Percentiles rank a stretch among this genome's conserved stretches.
Evolutionary conservation across 2,888 invertebrate genomes (phyloP).

Genomic region (Perizoma affinitatum): DNA sequence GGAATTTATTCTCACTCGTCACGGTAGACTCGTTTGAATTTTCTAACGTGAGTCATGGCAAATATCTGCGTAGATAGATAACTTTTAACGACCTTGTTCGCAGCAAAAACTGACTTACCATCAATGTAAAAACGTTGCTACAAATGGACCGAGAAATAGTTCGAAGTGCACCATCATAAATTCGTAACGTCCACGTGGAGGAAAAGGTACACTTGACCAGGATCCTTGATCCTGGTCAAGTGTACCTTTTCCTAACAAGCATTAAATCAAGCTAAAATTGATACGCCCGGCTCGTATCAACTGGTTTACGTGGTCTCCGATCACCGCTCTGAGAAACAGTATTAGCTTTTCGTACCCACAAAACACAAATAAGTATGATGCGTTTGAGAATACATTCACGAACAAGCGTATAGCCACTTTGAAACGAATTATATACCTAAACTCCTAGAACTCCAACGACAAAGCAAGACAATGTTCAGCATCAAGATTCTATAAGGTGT

Average conservation of each 20-base stretch:
- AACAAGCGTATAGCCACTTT: neutral
- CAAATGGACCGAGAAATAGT: neutral
- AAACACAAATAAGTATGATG: neutral
- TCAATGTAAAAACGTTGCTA: neutral
- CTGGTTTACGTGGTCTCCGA: no score
- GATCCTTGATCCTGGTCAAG: no score
- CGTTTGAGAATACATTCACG: neutral
- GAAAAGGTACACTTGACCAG: no score
- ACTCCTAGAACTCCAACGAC: conserved; percentile 8
- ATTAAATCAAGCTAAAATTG: neutral
- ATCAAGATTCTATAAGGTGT: conserved; percentile 37
- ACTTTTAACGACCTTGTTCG: conserved; percentile 24
- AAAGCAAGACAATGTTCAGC: conserved; percentile 14
- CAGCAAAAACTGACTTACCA: neutral
- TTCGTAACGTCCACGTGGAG: neutral
- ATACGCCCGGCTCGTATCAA: neutral
- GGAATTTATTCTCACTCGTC: conserved; percentile 16
- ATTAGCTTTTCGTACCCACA: no score
- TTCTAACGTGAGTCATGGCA: conserved; percentile 32
- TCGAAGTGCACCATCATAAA: neutral
- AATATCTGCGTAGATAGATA: conserved; percentile 7
- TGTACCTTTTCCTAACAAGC: no score
- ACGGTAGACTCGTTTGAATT: conserved; percentile 27
- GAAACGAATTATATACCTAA: neutral
- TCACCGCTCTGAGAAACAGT: no score